Percentiles rank a stretch among this genome's conserved stretches.
Conservation (phyloP, 2,888 invertebrate genomes). For the Dryobota labecula region DNA sequence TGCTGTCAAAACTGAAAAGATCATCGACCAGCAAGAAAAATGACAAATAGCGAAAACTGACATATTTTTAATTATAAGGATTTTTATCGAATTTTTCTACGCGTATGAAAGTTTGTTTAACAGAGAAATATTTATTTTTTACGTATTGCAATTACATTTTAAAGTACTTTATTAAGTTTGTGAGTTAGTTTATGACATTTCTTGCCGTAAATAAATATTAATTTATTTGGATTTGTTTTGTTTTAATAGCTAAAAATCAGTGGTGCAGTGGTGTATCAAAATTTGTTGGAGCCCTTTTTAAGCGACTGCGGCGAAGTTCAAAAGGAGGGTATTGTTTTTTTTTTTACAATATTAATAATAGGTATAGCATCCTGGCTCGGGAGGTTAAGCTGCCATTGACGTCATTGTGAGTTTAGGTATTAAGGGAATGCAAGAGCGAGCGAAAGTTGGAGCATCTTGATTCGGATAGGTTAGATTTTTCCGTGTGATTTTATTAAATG, state of each 20-base stretch:
- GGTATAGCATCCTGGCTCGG: too few relatives aligned
- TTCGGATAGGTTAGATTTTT: too few relatives aligned
- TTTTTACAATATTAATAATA: too few relatives aligned
- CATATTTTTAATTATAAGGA: neutral
- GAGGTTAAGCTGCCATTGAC: too few relatives aligned
- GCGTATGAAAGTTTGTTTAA: neutral
- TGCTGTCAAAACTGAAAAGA: conserved; percentile 68
- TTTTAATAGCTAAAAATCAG: neutral
- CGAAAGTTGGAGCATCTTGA: too few relatives aligned
- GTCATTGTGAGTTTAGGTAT: too few relatives aligned
- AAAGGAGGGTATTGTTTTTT: too few relatives aligned
- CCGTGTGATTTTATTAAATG: too few relatives aligned
- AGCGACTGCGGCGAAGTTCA: too few relatives aligned
- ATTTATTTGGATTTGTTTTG: neutral
- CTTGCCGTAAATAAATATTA: neutral
- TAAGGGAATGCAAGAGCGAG: too few relatives aligned
- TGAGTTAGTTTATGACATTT: neutral
- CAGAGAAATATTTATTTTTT: neutral
- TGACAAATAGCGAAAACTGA: conserved; percentile 14
- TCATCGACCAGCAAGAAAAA: conserved; percentile 54
- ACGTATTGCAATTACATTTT: neutral
- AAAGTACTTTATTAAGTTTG: neutral
- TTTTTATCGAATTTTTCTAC: conserved; percentile 1
- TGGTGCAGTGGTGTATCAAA: too few relatives aligned
- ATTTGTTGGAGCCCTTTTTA: too few relatives aligned